Conservation (phyloP, 2,113 vertebrate genomes). For the Aplodontia rufa region DNA sequence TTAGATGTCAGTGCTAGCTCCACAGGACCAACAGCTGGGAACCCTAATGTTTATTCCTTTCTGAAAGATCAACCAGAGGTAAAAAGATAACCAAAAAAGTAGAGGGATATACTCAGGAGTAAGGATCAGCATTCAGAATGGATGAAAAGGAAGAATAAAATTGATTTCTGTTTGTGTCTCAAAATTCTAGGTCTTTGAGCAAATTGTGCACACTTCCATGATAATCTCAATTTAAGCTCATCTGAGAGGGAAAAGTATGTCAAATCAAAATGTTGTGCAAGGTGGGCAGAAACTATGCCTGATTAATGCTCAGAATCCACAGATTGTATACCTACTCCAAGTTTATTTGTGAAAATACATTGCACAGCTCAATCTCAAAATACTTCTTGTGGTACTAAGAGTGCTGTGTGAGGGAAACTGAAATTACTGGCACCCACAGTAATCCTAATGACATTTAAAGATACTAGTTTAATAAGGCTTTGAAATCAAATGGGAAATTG, state of each 20-base stretch:
- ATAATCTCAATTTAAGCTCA: not conserved
- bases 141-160: not conserved
- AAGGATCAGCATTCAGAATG: not conserved
- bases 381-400: not conserved
- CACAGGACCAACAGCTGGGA: too few species aligned
- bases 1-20: not conserved
- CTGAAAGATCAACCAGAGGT: not conserved
- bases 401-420: not conserved
- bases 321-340: not conserved
- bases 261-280: not conserved
- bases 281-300: not conserved
- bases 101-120: not conserved
- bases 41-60: too few species aligned
- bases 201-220: not conserved
- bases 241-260: not conserved
- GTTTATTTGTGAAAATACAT: not conserved
- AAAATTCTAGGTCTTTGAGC: not conserved
- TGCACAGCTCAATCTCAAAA: not conserved
- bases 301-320: accelerated
- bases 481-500: not conserved
- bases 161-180: not conserved
- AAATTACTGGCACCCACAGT: not conserved
- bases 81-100: not conserved
- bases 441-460: not conserved
- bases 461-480: not conserved